phyloP scores from a whole-genome alignment of 1,140 invertebrate genomes.

The Belonocnema kinseyi region DNA sequence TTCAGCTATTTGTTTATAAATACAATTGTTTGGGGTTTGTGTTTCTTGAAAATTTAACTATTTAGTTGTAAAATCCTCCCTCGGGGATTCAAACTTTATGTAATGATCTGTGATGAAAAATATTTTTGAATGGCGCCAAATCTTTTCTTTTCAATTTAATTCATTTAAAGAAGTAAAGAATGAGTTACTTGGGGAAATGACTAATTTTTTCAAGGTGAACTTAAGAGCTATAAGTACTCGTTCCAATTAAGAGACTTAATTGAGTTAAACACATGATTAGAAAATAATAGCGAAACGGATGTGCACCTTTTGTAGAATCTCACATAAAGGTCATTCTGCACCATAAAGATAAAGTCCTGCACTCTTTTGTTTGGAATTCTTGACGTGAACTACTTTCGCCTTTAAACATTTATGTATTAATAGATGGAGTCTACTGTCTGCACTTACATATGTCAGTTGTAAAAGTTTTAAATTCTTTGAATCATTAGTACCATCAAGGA shows the following conservation, averaged over 20 bases:
- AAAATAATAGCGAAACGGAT: not conserved
- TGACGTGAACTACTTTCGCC: conserved; percentile 2
- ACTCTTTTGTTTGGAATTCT: not conserved
- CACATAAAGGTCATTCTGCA: not conserved
- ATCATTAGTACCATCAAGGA: not conserved
- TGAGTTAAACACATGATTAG: not conserved
- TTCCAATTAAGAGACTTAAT: not conserved
- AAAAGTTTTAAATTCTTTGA: not conserved
- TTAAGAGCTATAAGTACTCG: not conserved
- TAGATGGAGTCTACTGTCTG: not conserved
- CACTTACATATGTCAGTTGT: not conserved
- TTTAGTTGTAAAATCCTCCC: too few relatives aligned
- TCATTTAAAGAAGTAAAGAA: too few relatives aligned
- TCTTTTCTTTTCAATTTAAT: too few relatives aligned
- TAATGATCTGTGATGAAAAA: too few relatives aligned
- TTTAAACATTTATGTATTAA: not conserved
- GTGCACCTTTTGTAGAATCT: not conserved
- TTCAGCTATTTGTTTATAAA: too few relatives aligned
- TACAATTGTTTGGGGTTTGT: too few relatives aligned
- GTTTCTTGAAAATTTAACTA: too few relatives aligned
- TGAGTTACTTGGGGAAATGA: not conserved
- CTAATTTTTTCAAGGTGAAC: not conserved
- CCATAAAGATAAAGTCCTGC: not conserved
- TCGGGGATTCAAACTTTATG: too few relatives aligned
- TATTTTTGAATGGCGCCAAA: too few relatives aligned